These are phyloP conservation scores for Zosterops borbonicus DNA, from an alignment of 2,113 vertebrate genomes.

Conservation along the genomic window DNA sequence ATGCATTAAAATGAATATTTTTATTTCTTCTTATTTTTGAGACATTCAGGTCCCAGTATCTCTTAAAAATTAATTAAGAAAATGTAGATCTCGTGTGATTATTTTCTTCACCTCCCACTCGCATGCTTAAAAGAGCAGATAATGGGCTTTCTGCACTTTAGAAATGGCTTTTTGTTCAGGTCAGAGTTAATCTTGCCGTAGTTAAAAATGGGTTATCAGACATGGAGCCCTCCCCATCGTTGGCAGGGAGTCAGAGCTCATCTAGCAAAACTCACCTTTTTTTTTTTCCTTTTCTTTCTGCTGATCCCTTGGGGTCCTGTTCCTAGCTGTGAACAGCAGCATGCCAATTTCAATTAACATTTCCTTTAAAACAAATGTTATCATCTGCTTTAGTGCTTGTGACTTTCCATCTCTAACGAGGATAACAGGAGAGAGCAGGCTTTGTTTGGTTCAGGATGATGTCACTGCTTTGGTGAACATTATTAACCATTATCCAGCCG, in stretches of 20 bases:
- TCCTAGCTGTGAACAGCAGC: not conserved
- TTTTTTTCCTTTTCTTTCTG: not conserved
- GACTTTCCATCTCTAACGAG: not conserved
- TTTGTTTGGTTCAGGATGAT: not conserved
- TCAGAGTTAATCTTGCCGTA: not conserved
- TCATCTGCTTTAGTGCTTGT: not conserved
- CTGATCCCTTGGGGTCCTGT: not conserved
- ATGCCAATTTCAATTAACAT: constrained; percentile 56
- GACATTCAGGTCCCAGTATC: not conserved
- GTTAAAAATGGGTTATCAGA: constrained; percentile 17
- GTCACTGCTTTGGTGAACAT: not conserved
- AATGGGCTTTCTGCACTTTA: constrained; percentile 1
- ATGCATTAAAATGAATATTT: not conserved
- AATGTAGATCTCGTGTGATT: not conserved
- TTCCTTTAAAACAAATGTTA: constrained; percentile 47
- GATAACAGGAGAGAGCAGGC: not conserved
- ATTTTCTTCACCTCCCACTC: not conserved
- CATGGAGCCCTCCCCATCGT: rapidly evolving
- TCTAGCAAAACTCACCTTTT: not conserved
- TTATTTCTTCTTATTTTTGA: not conserved
- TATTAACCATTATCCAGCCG: not conserved
- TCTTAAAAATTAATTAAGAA: not conserved
- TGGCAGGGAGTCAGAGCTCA: not conserved
- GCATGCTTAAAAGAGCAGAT: not conserved
- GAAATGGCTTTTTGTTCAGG: constrained; percentile 1